Percentiles rank a stretch among this genome's conserved stretches.
Conservation (phyloP, 2,888 invertebrate genomes). For the Pterobdella sp. region DNA sequence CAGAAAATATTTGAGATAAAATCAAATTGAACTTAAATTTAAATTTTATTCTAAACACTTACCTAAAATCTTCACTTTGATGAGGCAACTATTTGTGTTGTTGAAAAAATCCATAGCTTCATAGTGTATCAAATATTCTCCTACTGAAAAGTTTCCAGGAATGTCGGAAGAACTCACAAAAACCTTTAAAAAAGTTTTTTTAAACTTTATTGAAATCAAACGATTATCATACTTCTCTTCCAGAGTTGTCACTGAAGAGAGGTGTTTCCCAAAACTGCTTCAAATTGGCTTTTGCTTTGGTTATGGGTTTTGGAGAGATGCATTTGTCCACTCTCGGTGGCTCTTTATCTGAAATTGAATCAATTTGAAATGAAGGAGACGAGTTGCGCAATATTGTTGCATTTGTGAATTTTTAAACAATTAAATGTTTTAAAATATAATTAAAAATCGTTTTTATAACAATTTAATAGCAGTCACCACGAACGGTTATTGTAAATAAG, state of each 20-base stretch:
- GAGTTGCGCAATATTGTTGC: too few species aligned
- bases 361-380: background rate
- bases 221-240: constrained; percentile 42
- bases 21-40: too few species aligned
- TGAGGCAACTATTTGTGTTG: constrained; percentile 60
- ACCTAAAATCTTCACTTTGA: constrained; percentile 56
- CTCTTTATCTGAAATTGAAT: constrained; percentile 54
- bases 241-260: constrained; percentile 58
- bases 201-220: constrained; percentile 45
- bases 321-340: constrained; percentile 58
- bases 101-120: constrained; percentile 59
- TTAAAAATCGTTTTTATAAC: too few species aligned
- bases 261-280: constrained; percentile 58
- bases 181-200: too few species aligned
- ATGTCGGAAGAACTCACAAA: too few species aligned
- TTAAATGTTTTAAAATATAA: too few species aligned
- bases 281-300: constrained; percentile 21
- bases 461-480: constrained; percentile 40
- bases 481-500: constrained; percentile 57
- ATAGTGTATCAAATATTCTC: constrained; percentile 58
- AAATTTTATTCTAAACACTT: too few species aligned
- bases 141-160: constrained; percentile 55
- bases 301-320: constrained; percentile 58
- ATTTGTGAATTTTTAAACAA: too few species aligned
- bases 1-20: too few species aligned